A percentile compares a stretch with the other conserved stretches of the same genome.
These are phyloP conservation scores for Corbicula japonica DNA, from an alignment of 2,888 invertebrate species.

Conservation along the genomic window DNA sequence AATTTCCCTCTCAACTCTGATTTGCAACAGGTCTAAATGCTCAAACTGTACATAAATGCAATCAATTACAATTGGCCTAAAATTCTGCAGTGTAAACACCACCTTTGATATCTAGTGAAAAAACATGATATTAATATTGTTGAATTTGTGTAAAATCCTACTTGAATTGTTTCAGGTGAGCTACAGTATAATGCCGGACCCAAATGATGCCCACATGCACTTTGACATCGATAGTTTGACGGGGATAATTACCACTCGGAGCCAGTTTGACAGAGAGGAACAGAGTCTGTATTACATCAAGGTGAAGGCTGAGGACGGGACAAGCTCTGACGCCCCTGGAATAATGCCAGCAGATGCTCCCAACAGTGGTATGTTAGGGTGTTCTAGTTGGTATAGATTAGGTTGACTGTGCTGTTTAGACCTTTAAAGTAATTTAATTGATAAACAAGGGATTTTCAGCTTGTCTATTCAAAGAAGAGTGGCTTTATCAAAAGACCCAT, in stretches of 20 bases:
- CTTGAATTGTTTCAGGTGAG: no score
- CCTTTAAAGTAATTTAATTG: not conserved
- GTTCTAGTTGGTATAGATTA: not conserved
- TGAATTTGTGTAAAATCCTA: no score
- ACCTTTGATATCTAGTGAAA: no score
- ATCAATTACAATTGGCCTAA: no score
- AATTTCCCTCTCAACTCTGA: no score
- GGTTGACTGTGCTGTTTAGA: not conserved
- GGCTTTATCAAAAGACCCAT: not conserved
- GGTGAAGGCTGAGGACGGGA: conserved; percentile 98
- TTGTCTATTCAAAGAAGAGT: not conserved
- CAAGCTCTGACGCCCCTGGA: conserved; percentile 96
- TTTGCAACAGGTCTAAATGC: no score
- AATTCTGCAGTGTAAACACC: no score
- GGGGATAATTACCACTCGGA: conserved; percentile 97
- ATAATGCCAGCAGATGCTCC: conserved; percentile 95
- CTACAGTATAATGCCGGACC: conserved; percentile 70
- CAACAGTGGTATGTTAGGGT: conserved; percentile 92
- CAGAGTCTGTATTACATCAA: conserved; percentile 93
- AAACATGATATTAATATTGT: no score
- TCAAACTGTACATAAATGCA: no score
- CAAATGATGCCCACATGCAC: conserved; percentile 65
- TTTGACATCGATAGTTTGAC: conserved; percentile 87
- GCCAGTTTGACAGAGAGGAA: conserved; percentile 97
- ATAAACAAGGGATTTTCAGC: not conserved